Conservation (phyloP, 2,888 invertebrate species). For the Hartigia nigra region DNA sequence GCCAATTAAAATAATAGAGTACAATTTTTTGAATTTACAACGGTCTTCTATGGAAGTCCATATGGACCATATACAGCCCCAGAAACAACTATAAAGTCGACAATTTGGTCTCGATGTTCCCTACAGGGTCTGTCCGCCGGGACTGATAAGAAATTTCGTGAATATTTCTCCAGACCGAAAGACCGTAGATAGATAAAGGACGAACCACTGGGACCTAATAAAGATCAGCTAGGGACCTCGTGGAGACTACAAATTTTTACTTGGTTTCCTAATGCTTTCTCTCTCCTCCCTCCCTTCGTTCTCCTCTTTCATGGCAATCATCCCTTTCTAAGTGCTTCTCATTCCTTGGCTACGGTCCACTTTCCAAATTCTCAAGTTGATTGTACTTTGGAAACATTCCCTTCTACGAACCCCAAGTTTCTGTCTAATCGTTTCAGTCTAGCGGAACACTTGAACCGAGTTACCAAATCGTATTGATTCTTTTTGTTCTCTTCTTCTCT, state of each 20-base stretch:
- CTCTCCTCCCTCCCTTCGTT: neutral
- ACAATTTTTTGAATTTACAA: too few relatives aligned
- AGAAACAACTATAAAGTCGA: too few relatives aligned
- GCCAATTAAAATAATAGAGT: too few relatives aligned
- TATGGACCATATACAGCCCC: too few relatives aligned
- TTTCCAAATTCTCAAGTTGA: neutral
- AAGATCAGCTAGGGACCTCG: neutral
- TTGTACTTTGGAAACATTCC: neutral
- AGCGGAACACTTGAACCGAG: neutral
- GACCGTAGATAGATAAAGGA: neutral
- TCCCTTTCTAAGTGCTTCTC: neutral
- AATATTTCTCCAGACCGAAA: neutral
- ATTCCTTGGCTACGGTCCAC: neutral
- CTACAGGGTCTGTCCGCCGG: too few relatives aligned
- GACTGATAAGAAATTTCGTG: too few relatives aligned
- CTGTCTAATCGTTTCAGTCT: neutral
- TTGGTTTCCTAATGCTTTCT: neutral
- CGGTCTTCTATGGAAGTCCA: too few relatives aligned
- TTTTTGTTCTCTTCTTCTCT: neutral
- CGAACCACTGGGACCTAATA: neutral
- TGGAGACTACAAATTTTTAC: neutral
- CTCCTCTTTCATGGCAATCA: neutral
- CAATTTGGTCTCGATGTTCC: too few relatives aligned
- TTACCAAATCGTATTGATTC: neutral
- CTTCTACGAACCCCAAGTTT: neutral